phyloP scores from a whole-genome alignment of 2,888 invertebrate genomes.

The Chalcis sispes region DNA sequence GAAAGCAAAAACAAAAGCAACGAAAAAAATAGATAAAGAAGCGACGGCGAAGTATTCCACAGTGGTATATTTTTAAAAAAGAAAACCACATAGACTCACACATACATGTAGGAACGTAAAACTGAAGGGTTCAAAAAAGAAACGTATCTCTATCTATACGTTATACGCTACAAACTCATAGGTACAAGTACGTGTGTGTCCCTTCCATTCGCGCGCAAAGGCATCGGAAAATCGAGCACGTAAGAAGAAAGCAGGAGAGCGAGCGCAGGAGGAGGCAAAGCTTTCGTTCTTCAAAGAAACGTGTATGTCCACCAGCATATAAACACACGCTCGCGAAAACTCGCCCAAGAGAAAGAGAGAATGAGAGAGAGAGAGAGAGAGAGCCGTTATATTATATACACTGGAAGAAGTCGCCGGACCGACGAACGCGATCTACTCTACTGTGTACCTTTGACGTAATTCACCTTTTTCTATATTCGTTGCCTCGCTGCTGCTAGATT shows the following conservation, averaged over 20 bases:
- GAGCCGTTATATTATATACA: not conserved
- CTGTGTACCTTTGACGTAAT: conserved; percentile 28
- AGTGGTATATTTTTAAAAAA: conserved; percentile 7
- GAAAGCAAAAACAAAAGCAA: too few species aligned
- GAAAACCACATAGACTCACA: too few species aligned
- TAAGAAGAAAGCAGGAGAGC: conserved; percentile 25
- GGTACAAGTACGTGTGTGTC: too few species aligned
- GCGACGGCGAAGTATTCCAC: too few species aligned
- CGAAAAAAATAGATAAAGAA: too few species aligned
- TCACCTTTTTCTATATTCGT: not conserved
- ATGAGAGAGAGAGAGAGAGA: too few species aligned
- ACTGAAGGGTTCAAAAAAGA: conserved; percentile 17
- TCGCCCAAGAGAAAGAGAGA: too few species aligned
- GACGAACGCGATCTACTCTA: not conserved
- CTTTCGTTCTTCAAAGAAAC: conserved; percentile 49
- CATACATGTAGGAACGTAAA: not conserved
- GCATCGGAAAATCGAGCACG: conserved; percentile 38
- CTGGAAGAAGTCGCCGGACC: conserved; percentile 14
- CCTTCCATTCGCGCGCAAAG: conserved; percentile 6
- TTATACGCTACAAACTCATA: conserved; percentile 2
- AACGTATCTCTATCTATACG: conserved; percentile 10
- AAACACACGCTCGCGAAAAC: too few species aligned
- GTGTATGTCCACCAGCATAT: conserved; percentile 5
- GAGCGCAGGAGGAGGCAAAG: conserved; percentile 22
- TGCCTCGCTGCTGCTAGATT: not conserved